Conservation (phyloP, 23 tunicate genomes). For the Ascidia mentula region DNA sequence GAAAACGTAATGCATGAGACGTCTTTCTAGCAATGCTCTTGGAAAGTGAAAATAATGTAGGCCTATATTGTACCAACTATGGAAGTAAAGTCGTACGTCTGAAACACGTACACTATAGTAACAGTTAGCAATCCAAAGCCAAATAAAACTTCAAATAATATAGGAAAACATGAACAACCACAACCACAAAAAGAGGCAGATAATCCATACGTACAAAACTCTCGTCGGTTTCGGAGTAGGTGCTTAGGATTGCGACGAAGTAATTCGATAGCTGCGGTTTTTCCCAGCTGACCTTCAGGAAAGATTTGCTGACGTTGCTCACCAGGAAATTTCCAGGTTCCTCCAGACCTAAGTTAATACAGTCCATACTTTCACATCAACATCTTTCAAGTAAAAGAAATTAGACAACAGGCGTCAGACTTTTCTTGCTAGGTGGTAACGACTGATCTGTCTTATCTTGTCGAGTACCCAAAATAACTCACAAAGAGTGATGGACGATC, state of each 20-base stretch:
- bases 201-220: conserved; percentile 39
- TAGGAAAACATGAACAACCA: too few species aligned
- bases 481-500: too few species aligned
- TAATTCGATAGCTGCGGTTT: background rate
- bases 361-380: too few species aligned
- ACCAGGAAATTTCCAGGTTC: conserved; percentile 32
- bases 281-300: conserved; percentile 36
- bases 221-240: conserved; percentile 19
- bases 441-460: too few species aligned
- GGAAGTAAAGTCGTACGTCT: background rate
- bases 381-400: too few species aligned
- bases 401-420: too few species aligned
- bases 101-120: background rate
- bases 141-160: background rate
- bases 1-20: background rate
- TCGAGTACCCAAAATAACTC: too few species aligned
- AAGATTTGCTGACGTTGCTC: conserved; percentile 35
- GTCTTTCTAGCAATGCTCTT: background rate
- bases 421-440: too few species aligned
- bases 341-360: conserved; percentile 30
- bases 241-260: conserved; percentile 18
- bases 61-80: background rate
- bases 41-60: background rate
- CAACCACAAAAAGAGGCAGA: too few species aligned
- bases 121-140: background rate